These are phyloP conservation scores for Spilarctia lutea DNA, from an alignment of 2,888 invertebrate species.

Conservation along the genomic window DNA sequence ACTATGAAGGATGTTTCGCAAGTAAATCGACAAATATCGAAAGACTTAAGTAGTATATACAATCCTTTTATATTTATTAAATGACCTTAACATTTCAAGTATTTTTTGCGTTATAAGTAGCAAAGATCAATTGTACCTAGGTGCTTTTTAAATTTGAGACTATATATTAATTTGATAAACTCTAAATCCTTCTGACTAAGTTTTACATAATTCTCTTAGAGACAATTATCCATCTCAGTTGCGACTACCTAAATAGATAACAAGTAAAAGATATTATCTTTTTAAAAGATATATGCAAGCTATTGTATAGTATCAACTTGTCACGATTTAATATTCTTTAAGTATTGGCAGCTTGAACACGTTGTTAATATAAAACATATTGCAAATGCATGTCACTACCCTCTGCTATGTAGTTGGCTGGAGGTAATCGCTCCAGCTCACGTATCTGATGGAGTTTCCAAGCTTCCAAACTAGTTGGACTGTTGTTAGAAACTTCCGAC, in stretches of 20 bases:
- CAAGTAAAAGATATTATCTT: neutral
- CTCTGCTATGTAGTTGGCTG: constrained; percentile 46
- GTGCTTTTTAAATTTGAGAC: too few species aligned
- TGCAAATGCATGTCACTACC: constrained; percentile 57
- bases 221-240: neutral
- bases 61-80: neutral
- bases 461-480: constrained; percentile 84
- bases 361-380: constrained; percentile 49
- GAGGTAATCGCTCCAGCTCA: constrained; percentile 80
- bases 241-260: neutral
- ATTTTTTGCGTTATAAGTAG: neutral
- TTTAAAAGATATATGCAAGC: neutral
- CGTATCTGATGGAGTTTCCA: constrained; percentile 84
- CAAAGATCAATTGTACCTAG: neutral
- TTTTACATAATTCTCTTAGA: too few species aligned
- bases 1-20: constrained; percentile 26
- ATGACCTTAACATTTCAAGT: neutral
- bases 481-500: constrained; percentile 80
- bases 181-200: neutral
- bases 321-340: constrained; percentile 14
- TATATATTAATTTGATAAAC: neutral
- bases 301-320: too few species aligned
- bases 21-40: constrained; percentile 19
- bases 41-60: neutral
- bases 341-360: constrained; percentile 13